Percentiles rank a stretch among this genome's conserved stretches.
Evolutionary conservation across 2,797 vertebrate species (phyloP).

Genomic region (Ctenopoma kingsleyae): DNA sequence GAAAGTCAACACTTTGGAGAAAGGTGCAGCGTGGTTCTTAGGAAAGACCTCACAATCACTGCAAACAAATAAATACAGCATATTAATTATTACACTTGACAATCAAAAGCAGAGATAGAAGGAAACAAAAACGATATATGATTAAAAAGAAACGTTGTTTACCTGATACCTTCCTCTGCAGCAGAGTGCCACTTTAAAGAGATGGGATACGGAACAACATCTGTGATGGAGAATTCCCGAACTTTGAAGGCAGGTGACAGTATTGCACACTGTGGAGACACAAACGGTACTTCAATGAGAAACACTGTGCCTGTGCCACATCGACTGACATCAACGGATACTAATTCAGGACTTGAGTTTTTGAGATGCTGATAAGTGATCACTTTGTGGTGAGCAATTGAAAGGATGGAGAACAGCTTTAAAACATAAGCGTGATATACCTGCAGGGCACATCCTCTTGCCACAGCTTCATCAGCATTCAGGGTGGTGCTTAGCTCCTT

Average conservation of each 20-base stretch:
- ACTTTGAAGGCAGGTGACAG: conserved; percentile 99
- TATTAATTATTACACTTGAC: background rate
- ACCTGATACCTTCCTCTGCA: conserved; percentile 95
- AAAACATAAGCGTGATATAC: conserved; percentile 69
- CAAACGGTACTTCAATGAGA: conserved; percentile 11
- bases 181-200: conserved; percentile 97
- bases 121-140: background rate
- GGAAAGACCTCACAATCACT: conserved; percentile 98
- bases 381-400: background rate
- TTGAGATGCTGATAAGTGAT: background rate
- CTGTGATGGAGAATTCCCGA: conserved; percentile 97
- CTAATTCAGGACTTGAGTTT: background rate
- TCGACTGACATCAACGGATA: background rate
- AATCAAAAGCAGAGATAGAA: background rate
- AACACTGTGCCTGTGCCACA: background rate
- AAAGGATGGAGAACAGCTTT: background rate
- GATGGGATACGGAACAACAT: conserved; percentile 91
- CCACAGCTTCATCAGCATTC: conserved; percentile 97
- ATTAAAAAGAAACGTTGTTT: background rate
- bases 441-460: conserved; percentile 97
- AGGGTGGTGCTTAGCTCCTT: conserved; percentile 96
- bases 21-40: conserved; percentile 95
- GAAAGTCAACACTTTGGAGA: conserved; percentile 98
- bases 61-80: conserved; percentile 32
- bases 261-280: conserved; percentile 91